Base-by-base conservation (phyloP, 1,140 invertebrate genomes). In the Proctacanthus coquilletti region DNA sequence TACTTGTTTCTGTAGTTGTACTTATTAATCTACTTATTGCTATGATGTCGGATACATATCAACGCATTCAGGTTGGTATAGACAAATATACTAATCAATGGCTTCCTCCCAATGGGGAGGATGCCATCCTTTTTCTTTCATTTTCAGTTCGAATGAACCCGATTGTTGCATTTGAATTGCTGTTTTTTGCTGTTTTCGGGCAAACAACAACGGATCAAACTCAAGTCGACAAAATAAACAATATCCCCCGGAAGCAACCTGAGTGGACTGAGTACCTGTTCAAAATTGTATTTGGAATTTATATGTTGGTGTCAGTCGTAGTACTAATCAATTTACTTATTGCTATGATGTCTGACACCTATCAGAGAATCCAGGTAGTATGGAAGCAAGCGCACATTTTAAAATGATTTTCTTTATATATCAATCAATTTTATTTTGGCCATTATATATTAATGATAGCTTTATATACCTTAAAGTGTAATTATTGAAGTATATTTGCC, bases 261-360 rank as follows among this genome's bases (percentile, higher is more conserved):
- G 51, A 53, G 10, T 85, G 80, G 80, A 84, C 80, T 35, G 74
- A 72, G 47, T 75, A 74, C 47, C 68, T 84, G 42, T 85, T 83
- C 69, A 85, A 84, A 70, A 70, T 80, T 48, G 72, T 80, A 40
- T 83, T 82, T 63, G 82, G 80, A 38, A 81, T 94, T 51, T 98
- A 98, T 70, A 91, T 98, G 86, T 73, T 97, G 75, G 91, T 98
- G 40, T 95, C 92, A 36, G 84, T 98, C 43, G 87, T 98, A 53
- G 95, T 98, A 38, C 74, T 98, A 41, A 97, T 98, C 67, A 98
- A 98, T 69, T 74, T 98, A 40, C 79, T 99, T 50, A 98, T 99
- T 75, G 95, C 95, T 70, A 98, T 98, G 95, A 98, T 99, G 94
- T 94, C 89, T 54, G 94, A 98, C 70, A 98, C 95, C 19, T 98